Evolutionary conservation across 2,888 invertebrate species (phyloP), one percentile per base, ranked within the genome.

Genomic region (Cremastinae sp.): DNA sequence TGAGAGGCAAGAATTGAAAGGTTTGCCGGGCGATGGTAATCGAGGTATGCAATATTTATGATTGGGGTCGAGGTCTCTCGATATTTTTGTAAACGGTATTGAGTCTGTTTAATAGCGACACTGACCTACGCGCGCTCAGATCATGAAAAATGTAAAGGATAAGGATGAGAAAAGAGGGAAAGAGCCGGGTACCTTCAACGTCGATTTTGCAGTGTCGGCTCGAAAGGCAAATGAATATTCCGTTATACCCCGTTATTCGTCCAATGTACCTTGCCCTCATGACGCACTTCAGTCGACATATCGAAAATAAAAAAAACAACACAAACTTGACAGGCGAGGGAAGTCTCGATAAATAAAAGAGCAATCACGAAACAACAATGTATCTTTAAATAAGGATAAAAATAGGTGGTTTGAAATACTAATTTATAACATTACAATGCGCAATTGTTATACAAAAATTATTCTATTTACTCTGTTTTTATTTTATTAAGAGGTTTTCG

Each of bases 181-280:
- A n/a, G n/a, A n/a, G n/a, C n/a, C n/a, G n/a, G 47, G 49, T 16
- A 20, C 20, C 9, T 12, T 10, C 3, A 37, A 45, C 12, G n/a
- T n/a, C 9, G n/a, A 49, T 56, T 68, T 10, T 20, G 22, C 39
- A 12, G 18, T 14, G 55, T 3, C 37, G 47, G 47, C 58, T 56
- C 47, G 18, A 39, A 68, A 56, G 10, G 56, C 47, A n/a, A 58
- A 66, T 45, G 45, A 66, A 28, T 37, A 35, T 47, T 7, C 28
- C 16, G 18, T 37, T n/a, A n/a, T 43, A 2, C 12, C 47, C 20
- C 37, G 56, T 45, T 37, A 37, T 47, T 66, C 14, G 28, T 10
- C 4, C 28, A 10, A 20, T 51, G 5, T 55, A 20, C 14, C 14
- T 5, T 49, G 18, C 37, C 10, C 22, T 66, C 9, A 12, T 37